Evolutionary conservation across 2,888 invertebrate species (phyloP), one percentile per base, ranked within the genome.

Genomic region (Callimorpha dominula): DNA sequence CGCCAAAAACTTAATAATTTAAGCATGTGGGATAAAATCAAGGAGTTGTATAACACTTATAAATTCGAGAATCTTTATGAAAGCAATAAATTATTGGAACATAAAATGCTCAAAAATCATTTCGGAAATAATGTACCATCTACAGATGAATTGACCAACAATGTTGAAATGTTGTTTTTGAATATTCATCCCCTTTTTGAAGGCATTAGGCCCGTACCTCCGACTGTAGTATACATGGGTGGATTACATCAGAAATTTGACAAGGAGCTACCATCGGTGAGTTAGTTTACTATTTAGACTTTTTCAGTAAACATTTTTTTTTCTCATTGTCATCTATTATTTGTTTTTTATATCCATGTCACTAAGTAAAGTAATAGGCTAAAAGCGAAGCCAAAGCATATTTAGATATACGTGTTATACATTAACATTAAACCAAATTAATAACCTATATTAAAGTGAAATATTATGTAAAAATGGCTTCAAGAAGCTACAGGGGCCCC

Each of bases 131-230:
- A 81, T 50, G 52, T 78, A 0, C 88, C 88, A 3, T 12, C 81
- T 0, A 31, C 84, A 6, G 31, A 20, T 17, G 86, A 87, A 9
- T 75, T 90, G 43, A 76, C 75, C 6, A 82, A 83, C 9, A 87
- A 87, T 72, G 76, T 92, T 1, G 90, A 91, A 71, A 78, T 95
- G 84, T 71, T 94, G 49, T 90, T 95, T 74, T 72, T 93, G 2
- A 95, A 95, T 77, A 80, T 85, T 0, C 89, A 95, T 83, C 91
- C 92, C 4, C 73, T 92, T 64, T 90, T 91, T 83, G 88, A 88
- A 50, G 78, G 80, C 1, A 88, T 89, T 73, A 85, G 93, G 43
- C 95, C 96, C 0, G 82, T 91, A 11, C 89, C 93, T 6, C 92
- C 94, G 0, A 88, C 87, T 71, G 81, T 93, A 4, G 75, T 94